Percentiles rank a stretch among this genome's conserved stretches.
These are phyloP conservation scores for Yponomeuta evonymella DNA, from an alignment of 2,888 invertebrate species.

Conservation along the genomic window DNA sequence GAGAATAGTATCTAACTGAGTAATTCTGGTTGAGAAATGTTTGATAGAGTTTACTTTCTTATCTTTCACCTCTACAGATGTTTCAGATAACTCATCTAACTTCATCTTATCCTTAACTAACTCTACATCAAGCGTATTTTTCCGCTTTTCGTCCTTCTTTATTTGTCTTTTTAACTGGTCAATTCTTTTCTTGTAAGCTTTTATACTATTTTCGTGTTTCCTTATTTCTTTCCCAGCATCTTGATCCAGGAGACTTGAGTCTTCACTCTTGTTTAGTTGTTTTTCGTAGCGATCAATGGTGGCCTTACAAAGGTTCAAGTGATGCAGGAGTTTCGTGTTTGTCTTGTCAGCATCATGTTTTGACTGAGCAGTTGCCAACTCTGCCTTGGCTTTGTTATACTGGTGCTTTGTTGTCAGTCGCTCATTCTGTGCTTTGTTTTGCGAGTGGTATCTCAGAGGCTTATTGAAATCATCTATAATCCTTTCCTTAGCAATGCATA, in stretches of 20 bases:
- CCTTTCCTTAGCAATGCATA: conserved; percentile 80
- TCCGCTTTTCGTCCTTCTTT: conserved; percentile 83
- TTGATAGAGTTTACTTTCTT: conserved; percentile 76
- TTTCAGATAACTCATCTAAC: conserved; percentile 68
- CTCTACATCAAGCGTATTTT: conserved; percentile 81
- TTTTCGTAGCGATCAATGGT: conserved; percentile 52
- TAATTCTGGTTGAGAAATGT: conserved; percentile 80
- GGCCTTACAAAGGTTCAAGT: conserved; percentile 50
- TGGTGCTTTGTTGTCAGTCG: conserved; percentile 78
- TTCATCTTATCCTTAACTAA: conserved; percentile 72
- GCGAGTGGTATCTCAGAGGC: conserved; percentile 48
- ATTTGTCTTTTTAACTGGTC: conserved; percentile 84
- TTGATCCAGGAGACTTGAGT: conserved; percentile 71
- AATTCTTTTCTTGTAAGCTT: conserved; percentile 84
- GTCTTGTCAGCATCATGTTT: conserved; percentile 79
- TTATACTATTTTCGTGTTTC: conserved; percentile 83
- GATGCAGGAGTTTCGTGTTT: conserved; percentile 42
- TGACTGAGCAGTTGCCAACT: conserved; percentile 72
- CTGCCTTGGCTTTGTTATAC: conserved; percentile 74
- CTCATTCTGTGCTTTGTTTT: conserved; percentile 67
- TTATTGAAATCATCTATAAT: conserved; percentile 80
- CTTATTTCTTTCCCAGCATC: conserved; percentile 79
- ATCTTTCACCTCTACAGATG: conserved; percentile 73
- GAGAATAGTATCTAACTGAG: conserved; percentile 80
- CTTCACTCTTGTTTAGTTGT: conserved; percentile 52